Evolutionary conservation across 2,888 invertebrate species (phyloP), one percentile per base, ranked within the genome.

Genomic region (Metellina segmentata): DNA sequence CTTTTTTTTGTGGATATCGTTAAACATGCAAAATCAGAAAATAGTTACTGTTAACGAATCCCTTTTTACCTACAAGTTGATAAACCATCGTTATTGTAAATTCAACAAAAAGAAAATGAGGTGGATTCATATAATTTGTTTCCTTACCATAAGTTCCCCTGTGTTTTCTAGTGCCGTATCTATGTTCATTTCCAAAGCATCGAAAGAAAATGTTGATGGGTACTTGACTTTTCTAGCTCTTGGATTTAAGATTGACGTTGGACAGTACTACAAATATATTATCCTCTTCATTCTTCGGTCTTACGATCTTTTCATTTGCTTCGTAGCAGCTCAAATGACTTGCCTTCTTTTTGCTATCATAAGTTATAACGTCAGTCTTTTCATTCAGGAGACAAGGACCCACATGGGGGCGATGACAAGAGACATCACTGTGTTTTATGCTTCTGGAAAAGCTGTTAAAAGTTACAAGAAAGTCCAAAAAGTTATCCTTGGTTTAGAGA

Each of bases 261-360:
- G 87, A 20, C n/a, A 69, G 11, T 88, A 83, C 51, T 83, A 87
- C 79, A 91, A 88, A 34, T 91, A 91, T 34, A 83, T 87, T 19
- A 7, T 91, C 7, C 19, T 91, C 11, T 91, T 91, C 16, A 6
- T 91, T 0, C 51, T 91, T 0, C 78, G 91, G 6, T 91, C 91
- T 13, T 91, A 74, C 34, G 91, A 91, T 49, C 82, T 91, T 7
- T 78, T 52, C 61, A 88, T 82, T 19, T 91, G 91, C 48, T 91
- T 91, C 52, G 83, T 87, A 6, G 72, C 87, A 6, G 77, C 87
- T 7, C 87, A 91, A 74, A 79, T 91, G 61, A 78, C 87, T 9
- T 91, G 91, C 16, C 82, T 91, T 20, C 52, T 91, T 9, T 79
- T 91, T 69, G 70, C 91, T 8, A 72, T 82, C 9, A n/a, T 91